Evolutionary conservation across 2,888 invertebrate genomes (phyloP), one percentile per base, ranked within the genome.

Genomic region (Tuta absoluta): DNA sequence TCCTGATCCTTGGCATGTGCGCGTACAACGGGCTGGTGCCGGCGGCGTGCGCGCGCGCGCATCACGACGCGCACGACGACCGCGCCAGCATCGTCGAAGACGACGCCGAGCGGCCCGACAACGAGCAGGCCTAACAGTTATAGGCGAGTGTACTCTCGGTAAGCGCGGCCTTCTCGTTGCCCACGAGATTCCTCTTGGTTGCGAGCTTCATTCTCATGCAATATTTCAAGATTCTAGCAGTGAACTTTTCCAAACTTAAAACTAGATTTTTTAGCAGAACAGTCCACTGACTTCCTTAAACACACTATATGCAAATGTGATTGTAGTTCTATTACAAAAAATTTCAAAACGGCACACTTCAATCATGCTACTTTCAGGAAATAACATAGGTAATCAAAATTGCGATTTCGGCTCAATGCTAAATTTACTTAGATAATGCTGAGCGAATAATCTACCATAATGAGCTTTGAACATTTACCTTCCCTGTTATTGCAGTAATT

Each of bases 1-100:
- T 96, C 10, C 91, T 98, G 1, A 89, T 98, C 64, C 78, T 93
- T 65, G 98, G 98, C 68, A 97, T 97, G 94, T 95, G 95, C 73
- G 87, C 95, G 61, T 99, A 98, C 90, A 96, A 97, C 74, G 93
- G 94, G 53, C 79, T 94, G 0, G 70, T 94, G 4, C 84, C 77
- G 63, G 66, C 71, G 10, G 8, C 1, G 33, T 49, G 75, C 78
- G 37, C 71, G 73, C 57, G 4, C 62, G 64, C 4, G 65, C 60
- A 10, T 33, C 62, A 2, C 63, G 8, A 69, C 63, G 7, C 41
- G 28, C 12, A 65, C 0, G 66, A 67, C n/a, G 66, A 64, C 2
- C 76, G 74, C 2, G 71, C 72, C 4, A 77, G 76, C 28, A 68
- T 63, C 12, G 63, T 66, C 8, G 68, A 75, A 11, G 48, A 65